Evolutionary conservation across 1,140 invertebrate genomes (phyloP).

Genomic region (Heliconius nattereri): DNA sequence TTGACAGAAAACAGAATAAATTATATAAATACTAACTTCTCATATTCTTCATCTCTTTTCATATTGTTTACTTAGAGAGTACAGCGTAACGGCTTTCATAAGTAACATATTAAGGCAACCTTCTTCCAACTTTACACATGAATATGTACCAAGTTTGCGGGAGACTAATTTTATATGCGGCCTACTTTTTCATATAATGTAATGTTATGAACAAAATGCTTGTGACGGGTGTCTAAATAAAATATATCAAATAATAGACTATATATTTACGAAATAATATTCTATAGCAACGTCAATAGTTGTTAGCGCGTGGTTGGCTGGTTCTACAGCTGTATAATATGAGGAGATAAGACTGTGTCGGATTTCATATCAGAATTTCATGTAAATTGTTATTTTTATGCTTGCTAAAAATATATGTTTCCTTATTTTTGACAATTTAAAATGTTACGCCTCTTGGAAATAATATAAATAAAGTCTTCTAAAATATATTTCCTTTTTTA

Average conservation of each 20-base stretch:
- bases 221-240: background rate
- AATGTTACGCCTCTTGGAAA: no score
- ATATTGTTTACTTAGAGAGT: background rate
- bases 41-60: background rate
- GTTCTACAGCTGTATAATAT: background rate
- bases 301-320: background rate
- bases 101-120: background rate
- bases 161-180: conserved; percentile 20
- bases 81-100: background rate
- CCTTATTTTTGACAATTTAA: no score
- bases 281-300: background rate
- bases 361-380: background rate
- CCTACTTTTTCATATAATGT: conserved; percentile 22
- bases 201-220: conserved; percentile 5
- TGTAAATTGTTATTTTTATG: background rate
- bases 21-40: background rate
- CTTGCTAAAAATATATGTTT: background rate
- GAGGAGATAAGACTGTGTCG: background rate
- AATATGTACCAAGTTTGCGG: conserved; percentile 6
- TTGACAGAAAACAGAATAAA: background rate
- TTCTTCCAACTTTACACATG: conserved; percentile 10
- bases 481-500: no score
- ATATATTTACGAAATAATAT: background rate
- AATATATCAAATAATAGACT: background rate
- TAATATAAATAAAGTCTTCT: no score